Evolutionary conservation across 2,797 vertebrate genomes (phyloP).

Genomic region (Trichosurus vulpecula): DNA sequence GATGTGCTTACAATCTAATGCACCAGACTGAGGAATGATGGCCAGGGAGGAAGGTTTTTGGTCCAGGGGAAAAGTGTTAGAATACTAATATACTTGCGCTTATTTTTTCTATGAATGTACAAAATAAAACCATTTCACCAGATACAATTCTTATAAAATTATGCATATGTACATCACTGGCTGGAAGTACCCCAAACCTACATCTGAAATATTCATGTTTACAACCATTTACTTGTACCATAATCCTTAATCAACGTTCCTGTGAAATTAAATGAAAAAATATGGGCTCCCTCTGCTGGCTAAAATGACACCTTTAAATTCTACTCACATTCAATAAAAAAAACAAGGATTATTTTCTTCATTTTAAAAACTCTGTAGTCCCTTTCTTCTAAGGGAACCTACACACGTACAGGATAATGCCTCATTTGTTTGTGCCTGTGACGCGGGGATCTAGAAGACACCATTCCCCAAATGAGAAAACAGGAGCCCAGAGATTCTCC

Average conservation of each 20-base stretch:
- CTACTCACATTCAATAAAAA: not conserved
- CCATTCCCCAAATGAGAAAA: not conserved
- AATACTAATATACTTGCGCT: not conserved
- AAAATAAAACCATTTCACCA: not conserved
- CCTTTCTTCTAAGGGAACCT: constrained; percentile 1
- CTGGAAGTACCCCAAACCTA: not conserved
- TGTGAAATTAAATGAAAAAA: constrained; percentile 42
- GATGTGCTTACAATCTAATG: not conserved
- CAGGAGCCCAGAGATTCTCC: not conserved
- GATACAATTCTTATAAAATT: not conserved
- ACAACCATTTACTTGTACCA: not conserved
- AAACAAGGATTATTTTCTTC: not conserved
- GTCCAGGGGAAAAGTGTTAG: not conserved
- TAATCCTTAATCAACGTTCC: not conserved
- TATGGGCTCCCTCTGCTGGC: constrained; percentile 71
- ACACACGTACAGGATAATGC: not conserved
- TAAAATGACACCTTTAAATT: not conserved
- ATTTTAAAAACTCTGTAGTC: not conserved
- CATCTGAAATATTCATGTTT: not conserved
- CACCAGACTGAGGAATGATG: not conserved
- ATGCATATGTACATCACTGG: not conserved
- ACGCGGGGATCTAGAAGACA: not conserved
- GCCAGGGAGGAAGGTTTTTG: not conserved
- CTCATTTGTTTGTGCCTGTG: not conserved
- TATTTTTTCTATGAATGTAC: not conserved